A percentile compares a stretch with the other conserved stretches of the same genome.
Conservation (phyloP, 2,113 vertebrate genomes). For the Stomatorhinus ivindoensis region DNA sequence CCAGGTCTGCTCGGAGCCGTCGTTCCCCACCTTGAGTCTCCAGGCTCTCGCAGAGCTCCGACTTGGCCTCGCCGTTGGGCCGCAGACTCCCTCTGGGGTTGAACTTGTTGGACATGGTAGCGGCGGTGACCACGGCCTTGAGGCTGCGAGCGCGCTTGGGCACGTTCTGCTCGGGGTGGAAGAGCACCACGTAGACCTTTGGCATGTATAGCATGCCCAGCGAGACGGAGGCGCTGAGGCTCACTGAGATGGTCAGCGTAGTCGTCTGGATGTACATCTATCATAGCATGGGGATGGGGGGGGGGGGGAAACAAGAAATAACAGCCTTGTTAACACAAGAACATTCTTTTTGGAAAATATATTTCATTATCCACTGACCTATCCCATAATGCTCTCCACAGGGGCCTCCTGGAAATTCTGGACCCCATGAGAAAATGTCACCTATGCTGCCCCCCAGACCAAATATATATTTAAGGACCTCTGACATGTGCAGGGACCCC, state of each 20-base stretch:
- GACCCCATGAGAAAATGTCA: background rate
- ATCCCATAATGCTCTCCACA: background rate
- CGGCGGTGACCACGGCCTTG: slow-evolving; percentile 90
- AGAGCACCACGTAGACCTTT: slow-evolving; percentile 95
- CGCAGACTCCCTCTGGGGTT: slow-evolving; percentile 88
- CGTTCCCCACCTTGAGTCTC: slow-evolving; percentile 80
- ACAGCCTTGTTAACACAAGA: background rate
- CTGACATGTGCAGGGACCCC: background rate
- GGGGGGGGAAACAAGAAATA: background rate
- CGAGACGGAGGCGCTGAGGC: slow-evolving; percentile 94
- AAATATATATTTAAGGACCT: background rate
- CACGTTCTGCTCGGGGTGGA: slow-evolving; percentile 98
- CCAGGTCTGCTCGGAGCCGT: background rate
- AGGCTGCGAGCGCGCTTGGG: slow-evolving; percentile 94
- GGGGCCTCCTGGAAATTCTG: background rate
- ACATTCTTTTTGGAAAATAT: background rate
- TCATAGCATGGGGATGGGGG: background rate
- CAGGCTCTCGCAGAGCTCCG: slow-evolving; percentile 89
- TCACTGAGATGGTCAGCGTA: slow-evolving; percentile 94
- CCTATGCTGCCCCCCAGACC: background rate
- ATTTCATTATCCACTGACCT: background rate
- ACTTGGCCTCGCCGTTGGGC: slow-evolving; percentile 95
- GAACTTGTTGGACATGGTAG: slow-evolving; percentile 99
- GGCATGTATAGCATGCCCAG: slow-evolving; percentile 98
- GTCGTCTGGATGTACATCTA: slow-evolving; percentile 99